These are phyloP conservation scores for Chloebia gouldiae DNA, from an alignment of 2,113 vertebrate genomes.

Conservation along the genomic window DNA sequence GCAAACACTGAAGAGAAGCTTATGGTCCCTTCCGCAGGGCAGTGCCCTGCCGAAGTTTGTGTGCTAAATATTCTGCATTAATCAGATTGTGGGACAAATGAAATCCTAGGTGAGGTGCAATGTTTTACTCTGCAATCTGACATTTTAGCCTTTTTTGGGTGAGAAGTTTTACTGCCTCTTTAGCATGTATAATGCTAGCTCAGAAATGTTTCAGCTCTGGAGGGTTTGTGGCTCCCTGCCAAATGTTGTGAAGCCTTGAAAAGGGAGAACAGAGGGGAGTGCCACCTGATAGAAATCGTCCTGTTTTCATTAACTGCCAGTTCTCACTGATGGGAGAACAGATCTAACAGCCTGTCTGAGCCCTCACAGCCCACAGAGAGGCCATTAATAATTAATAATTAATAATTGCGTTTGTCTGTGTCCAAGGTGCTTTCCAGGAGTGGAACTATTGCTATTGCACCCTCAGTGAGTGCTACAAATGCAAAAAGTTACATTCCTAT, in stretches of 20 bases:
- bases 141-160: background rate
- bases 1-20: background rate
- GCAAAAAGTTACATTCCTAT: background rate
- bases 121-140: background rate
- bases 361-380: background rate
- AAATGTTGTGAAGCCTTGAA: background rate
- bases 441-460: background rate
- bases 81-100: accelerated
- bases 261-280: background rate
- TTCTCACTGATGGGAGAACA: background rate
- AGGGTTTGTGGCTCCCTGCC: background rate
- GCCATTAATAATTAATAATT: background rate
- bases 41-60: background rate
- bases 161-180: background rate
- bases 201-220: background rate
- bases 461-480: background rate
- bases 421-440: background rate
- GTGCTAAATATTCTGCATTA: background rate
- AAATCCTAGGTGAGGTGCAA: background rate
- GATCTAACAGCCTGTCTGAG: background rate
- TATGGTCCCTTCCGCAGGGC: background rate
- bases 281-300: background rate
- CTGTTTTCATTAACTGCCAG: slow-evolving; percentile 15
- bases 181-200: background rate
- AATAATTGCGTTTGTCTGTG: background rate